Conservation (phyloP, 2,113 vertebrate genomes). For the Ciconia boyciana region DNA sequence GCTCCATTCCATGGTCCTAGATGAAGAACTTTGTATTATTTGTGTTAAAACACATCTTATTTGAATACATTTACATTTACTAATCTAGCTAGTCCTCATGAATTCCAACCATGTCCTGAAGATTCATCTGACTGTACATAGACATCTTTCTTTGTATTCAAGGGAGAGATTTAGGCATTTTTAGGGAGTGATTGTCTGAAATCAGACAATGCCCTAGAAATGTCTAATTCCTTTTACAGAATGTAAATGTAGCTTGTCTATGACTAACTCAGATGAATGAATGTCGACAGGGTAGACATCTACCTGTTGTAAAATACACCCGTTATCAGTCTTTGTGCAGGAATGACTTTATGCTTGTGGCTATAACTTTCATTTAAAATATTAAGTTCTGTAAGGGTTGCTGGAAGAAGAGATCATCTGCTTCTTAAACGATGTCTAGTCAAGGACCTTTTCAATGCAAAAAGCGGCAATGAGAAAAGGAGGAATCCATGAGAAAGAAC, state of each 20-base stretch:
- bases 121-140: neutral
- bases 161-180: neutral
- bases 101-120: neutral
- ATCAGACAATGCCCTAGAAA: neutral
- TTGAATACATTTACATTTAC: neutral
- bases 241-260: neutral
- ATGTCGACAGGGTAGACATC: neutral
- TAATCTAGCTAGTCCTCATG: neutral
- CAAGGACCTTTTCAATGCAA: neutral
- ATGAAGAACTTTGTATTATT: neutral
- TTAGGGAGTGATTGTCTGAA: neutral
- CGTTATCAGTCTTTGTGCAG: neutral
- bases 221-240: neutral
- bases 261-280: neutral
- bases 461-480: neutral
- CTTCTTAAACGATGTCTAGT: neutral
- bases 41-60: neutral
- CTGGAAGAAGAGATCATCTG: neutral
- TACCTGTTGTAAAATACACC: neutral
- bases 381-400: neutral
- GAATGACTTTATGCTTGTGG: neutral
- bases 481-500: neutral
- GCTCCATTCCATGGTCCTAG: neutral
- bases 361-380: neutral
- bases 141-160: neutral